Percentiles rank a stretch among this genome's conserved stretches.
Evolutionary conservation across 2,113 vertebrate genomes (phyloP).

Genomic region (Syrrhaptes paradoxus): DNA sequence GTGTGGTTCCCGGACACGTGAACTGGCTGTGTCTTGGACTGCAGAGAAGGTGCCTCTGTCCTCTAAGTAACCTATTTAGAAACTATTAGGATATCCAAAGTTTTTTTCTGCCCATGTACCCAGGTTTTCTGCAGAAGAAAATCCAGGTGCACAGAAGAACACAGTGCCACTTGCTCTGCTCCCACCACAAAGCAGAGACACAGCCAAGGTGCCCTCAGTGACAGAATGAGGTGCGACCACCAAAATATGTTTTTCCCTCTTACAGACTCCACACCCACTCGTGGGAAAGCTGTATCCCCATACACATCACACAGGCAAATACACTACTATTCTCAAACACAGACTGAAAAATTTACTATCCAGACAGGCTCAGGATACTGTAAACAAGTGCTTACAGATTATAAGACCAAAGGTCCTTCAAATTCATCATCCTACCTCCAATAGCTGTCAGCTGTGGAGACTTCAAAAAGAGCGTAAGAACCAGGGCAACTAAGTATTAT

Average conservation of each 20-base stretch:
- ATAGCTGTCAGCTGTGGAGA: neutral
- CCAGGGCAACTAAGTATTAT: neutral
- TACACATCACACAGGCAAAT: neutral
- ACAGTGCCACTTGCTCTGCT: neutral
- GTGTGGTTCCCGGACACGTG: neutral
- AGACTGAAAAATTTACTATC: neutral
- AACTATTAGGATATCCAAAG: too few species aligned
- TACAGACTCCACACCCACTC: fast-evolving
- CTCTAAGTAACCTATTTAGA: neutral
- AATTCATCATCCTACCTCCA: neutral
- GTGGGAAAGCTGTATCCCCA: neutral
- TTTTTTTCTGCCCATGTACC: neutral
- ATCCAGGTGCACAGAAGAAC: neutral
- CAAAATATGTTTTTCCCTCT: neutral
- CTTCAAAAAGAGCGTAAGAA: neutral
- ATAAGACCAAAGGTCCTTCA: neutral
- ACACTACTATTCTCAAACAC: neutral
- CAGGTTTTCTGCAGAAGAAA: neutral
- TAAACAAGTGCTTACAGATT: neutral
- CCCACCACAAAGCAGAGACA: neutral
- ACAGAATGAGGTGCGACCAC: neutral
- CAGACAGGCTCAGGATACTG: neutral
- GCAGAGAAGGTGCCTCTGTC: neutral
- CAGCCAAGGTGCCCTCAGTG: neutral
- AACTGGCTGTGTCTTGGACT: neutral